Conservation (phyloP, 2,113 vertebrate species). For the Grantiella picta region DNA sequence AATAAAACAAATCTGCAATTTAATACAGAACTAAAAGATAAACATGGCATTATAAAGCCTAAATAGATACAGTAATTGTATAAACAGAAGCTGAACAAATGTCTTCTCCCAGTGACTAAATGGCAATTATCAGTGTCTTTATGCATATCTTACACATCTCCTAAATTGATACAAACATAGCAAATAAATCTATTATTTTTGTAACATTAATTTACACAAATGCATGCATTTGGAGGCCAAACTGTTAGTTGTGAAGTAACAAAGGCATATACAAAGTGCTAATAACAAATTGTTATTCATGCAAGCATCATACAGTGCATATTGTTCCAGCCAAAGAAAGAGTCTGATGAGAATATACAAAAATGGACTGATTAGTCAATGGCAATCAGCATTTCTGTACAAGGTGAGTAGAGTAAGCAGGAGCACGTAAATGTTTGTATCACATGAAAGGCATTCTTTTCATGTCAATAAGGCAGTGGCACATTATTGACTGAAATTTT, state of each 20-base stretch:
- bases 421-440: slow-evolving; percentile 56
- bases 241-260: slow-evolving; percentile 76
- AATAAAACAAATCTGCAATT: slow-evolving; percentile 22
- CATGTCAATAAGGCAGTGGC: slow-evolving; percentile 47
- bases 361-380: slow-evolving; percentile 73
- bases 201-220: slow-evolving; percentile 55
- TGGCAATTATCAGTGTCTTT: neutral
- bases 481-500: slow-evolving; percentile 66
- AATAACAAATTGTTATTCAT: slow-evolving; percentile 73
- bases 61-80: slow-evolving; percentile 30
- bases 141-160: neutral
- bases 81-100: slow-evolving; percentile 10
- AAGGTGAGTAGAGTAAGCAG: slow-evolving; percentile 62
- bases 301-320: slow-evolving; percentile 79
- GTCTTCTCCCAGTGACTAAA: slow-evolving; percentile 43
- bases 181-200: slow-evolving; percentile 27
- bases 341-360: slow-evolving; percentile 77
- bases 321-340: slow-evolving; percentile 79
- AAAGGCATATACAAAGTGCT: slow-evolving; percentile 71
- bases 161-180: slow-evolving; percentile 48
- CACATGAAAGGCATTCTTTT: slow-evolving; percentile 41
- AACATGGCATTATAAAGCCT: slow-evolving; percentile 1
- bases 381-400: slow-evolving; percentile 63
- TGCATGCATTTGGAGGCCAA: slow-evolving; percentile 75
- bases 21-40: slow-evolving; percentile 16